Base-by-base conservation (phyloP, 2,113 vertebrate species). In the Nerophis lumbriciformis region DNA sequence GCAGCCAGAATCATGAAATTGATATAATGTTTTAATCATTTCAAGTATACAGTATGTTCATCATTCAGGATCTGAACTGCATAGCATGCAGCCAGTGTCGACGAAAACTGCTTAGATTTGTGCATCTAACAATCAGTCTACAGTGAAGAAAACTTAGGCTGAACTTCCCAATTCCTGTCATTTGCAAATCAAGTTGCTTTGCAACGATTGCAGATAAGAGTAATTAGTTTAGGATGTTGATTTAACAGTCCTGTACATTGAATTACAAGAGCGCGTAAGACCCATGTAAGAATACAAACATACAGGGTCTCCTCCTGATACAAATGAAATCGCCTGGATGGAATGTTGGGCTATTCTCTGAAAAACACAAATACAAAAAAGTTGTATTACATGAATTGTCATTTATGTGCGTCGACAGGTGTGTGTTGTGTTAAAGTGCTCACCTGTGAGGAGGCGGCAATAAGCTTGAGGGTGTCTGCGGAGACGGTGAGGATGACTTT, bases 311-410 rank as follows among this genome's bases (percentile, higher is more conserved):
- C 95, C 95, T 88, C 95, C 95, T 52, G 95, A 98, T 66, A 94
- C 94, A 84, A 98, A 96, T 28, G 95, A 98, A 85, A 96, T 94
- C 74, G 94, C 93, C 84, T 94, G 94, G 93, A 98, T 95, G 37
- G 94, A 93, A 73, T 97, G 94, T 76, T 94, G 92, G 76, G 93
- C 93, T 87, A 96, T 93, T 83, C 91, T 93, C 95, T 96, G 88
- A 60, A 85, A 89, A 83, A 53, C 79, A 55, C 81, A 61, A 88
- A 79, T 44, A 56, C 28, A 61, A 12, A 0, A 38, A 21, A 49
- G 10, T 57, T 59, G 48, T 5, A 13, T 7, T 54, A 4, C 21
- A 16, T n/a, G 13, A 6, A 6, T 53, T 45, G 37, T 10, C 13
- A 53, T 16, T 39, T 35, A n/a, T 62, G 21, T 50, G 19, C 45